Base-by-base conservation (phyloP, 2,888 invertebrate species). In the Brenthis daphne region DNA sequence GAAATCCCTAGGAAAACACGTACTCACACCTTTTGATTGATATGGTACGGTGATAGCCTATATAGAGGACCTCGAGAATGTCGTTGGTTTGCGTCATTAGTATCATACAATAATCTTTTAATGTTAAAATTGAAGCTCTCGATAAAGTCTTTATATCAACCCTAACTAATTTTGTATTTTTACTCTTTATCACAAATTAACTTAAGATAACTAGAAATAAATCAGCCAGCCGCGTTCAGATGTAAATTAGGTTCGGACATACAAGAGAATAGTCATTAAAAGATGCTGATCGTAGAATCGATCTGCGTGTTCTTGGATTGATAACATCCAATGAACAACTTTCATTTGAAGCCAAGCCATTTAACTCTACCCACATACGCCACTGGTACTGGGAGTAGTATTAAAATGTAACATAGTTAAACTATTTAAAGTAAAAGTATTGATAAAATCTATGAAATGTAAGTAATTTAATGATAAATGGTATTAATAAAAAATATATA, bases 271-370 rank as follows among this genome's bases (percentile, higher is more conserved):
- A 68, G 74, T 74, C 75, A 76, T 74, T 75, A 75, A 74, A 71
- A 73, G 74, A 81, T 83, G 77, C 77, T 77, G 82, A 85, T 86
- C 83, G 78, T 77, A 77, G 81, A 72, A 81, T 80, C 80, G 83
- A 88, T 87, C 85, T 83, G 80, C 84, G 81, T 88, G 85, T 87
- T 85, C 83, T 81, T 79, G 79, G 81, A 85, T 85, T 83, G 89
- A 89, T 90, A 89, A 85, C 85, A 89, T 88, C 86, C 88, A 86
- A 86, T 87, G 85, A 86, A 88, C 88, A 87, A 89, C 87, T 89
- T 89, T 87, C 87, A 80, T 88, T 83, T 78, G 66, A 71, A 82
- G 81, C 75, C 78, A 81, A 86, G 86, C 85, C 82, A 86, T 90
- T 88, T 86, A 81, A 83, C 85, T 84, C 86, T 87, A 83, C 90